Conservation (phyloP, 2,888 invertebrate genomes). For the Pollenia labialis region DNA sequence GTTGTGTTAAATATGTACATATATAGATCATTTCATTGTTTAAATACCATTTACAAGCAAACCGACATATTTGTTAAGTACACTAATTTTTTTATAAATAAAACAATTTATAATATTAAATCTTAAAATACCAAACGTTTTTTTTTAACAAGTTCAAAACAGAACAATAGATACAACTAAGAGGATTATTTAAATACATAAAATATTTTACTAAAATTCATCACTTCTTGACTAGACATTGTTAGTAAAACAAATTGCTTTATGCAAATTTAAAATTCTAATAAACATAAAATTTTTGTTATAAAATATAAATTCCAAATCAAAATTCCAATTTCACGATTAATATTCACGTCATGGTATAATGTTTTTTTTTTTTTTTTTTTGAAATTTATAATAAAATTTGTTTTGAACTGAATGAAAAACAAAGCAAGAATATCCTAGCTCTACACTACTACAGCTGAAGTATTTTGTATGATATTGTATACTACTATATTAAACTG, state of each 20-base stretch:
- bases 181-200: too few species aligned
- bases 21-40: conserved; percentile 52
- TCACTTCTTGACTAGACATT: too few species aligned
- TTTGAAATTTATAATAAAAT: not conserved
- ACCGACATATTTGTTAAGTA: conserved; percentile 49
- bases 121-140: not conserved
- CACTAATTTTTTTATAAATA: conserved; percentile 50
- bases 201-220: too few species aligned
- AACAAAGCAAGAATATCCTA: too few species aligned
- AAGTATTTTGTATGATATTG: too few species aligned
- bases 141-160: not conserved
- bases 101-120: conserved; percentile 34
- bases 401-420: too few species aligned
- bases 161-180: not conserved
- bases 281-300: not conserved
- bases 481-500: too few species aligned
- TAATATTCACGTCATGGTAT: conserved; percentile 7
- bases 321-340: not conserved
- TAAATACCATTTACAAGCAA: conserved; percentile 22
- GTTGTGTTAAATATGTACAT: conserved; percentile 9
- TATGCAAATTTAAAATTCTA: not conserved
- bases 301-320: not conserved
- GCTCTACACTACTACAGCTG: too few species aligned
- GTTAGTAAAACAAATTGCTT: not conserved
- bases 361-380: not conserved